phyloP scores from a whole-genome alignment of 2,797 vertebrate genomes.

The Parauchenoglanis ngamensis region DNA sequence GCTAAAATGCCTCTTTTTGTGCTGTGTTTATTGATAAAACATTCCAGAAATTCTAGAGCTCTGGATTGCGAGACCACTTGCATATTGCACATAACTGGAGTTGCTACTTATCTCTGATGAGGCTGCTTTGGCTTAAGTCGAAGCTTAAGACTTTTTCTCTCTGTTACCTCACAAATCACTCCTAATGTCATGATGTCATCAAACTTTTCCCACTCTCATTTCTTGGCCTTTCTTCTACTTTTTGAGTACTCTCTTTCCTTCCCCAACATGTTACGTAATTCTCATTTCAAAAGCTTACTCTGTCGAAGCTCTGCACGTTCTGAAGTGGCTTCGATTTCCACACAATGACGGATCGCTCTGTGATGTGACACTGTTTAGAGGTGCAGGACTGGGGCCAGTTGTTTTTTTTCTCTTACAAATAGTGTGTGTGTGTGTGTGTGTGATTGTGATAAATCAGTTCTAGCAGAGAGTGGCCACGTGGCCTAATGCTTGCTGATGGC shows the following conservation, averaged over 20 bases:
- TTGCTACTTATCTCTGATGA: background rate
- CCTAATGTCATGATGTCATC: background rate
- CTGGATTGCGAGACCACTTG: background rate
- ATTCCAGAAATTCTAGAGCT: background rate
- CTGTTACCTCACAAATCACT: background rate
- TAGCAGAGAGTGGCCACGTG: conserved; percentile 33
- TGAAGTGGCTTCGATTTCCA: background rate
- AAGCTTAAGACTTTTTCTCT: background rate
- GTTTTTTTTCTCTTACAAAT: conserved; percentile 18
- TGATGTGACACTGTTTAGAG: conserved; percentile 39
- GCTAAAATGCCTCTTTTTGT: background rate
- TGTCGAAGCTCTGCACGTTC: background rate
- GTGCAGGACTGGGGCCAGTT: conserved; percentile 23
- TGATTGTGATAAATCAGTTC: conserved; percentile 45
- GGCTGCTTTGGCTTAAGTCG: background rate
- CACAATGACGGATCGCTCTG: conserved; percentile 8
- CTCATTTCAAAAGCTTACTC: background rate
- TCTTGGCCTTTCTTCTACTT: background rate
- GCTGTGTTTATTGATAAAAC: background rate
- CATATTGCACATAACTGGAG: background rate
- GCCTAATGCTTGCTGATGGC: conserved; percentile 48
- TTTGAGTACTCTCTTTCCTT: background rate
- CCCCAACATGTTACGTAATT: background rate
- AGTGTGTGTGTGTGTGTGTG: conserved; percentile 10
- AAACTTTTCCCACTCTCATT: background rate